Conservation (phyloP, 1,140 invertebrate genomes). For the Venturia canescens region DNA sequence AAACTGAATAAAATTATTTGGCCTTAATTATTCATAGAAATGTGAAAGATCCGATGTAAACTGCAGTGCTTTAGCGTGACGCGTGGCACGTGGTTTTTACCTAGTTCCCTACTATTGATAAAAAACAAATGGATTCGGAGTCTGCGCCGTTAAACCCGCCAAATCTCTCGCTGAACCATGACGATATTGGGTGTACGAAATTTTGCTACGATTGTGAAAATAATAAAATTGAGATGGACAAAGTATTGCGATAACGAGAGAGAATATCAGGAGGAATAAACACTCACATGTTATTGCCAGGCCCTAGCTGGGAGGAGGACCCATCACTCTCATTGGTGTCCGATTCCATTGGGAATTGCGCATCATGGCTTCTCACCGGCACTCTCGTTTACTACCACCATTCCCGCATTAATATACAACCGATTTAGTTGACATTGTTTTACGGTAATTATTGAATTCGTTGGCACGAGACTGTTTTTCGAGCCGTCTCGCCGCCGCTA, state of each 20-base stretch:
- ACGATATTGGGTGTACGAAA: neutral
- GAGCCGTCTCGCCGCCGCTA: neutral
- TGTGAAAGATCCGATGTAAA: neutral
- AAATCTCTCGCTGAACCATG: constrained; percentile 5
- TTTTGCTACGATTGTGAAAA: neutral
- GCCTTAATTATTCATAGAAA: neutral
- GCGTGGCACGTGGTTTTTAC: constrained; percentile 5
- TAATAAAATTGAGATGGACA: neutral
- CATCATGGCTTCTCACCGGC: constrained; percentile 53
- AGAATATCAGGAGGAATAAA: neutral
- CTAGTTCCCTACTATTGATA: constrained; percentile 15
- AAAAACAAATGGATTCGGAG: constrained; percentile 6
- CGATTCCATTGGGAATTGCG: constrained; percentile 50
- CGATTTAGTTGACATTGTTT: constrained; percentile 6
- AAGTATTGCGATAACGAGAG: neutral
- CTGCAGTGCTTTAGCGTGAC: neutral
- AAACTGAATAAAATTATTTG: too few species aligned
- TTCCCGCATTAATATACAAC: constrained; percentile 24
- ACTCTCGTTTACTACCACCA: constrained; percentile 44
- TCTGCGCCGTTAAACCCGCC: constrained; percentile 16
- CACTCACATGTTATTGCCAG: constrained; percentile 59
- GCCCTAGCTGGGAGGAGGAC: constrained; percentile 59
- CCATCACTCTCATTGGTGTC: constrained; percentile 57
- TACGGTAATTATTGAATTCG: neutral
- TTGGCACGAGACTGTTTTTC: constrained; percentile 6